Base-by-base conservation (phyloP, 2,888 invertebrate species). In the Tenthredo amoena region DNA sequence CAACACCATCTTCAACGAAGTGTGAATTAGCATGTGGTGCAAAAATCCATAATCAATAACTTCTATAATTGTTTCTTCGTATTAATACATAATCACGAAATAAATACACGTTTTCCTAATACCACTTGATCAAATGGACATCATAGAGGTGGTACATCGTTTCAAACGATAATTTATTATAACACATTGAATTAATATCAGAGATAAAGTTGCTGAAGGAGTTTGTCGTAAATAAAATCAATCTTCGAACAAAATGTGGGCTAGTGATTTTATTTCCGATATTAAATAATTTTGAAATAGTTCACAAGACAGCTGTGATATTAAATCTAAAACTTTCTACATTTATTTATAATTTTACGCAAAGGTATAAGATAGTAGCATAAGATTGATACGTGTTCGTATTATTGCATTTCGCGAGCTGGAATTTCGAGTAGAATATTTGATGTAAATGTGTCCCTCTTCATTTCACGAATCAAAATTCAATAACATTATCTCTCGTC, bases 1-100 rank as follows among this genome's bases (percentile, higher is more conserved):
- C 77, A 77, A 26, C n/a, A 43, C 43, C 21, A 43, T 18, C 31
- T 7, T 26, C 10, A 40, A n/a, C 21, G 26, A 47, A 10, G 21
- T 74, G 74, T 74, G 31, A 34, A 77, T 77, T 18, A 77, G 31
- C 77, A 18, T 50, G 34, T 31, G n/a, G 77, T 77, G 77, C 55
- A 77, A 15, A 47, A 47, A 34, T 77, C 18, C 18, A 55, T 55
- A 77, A 26, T 77, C n/a, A 26, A 55, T 77, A 77, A n/a, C 55
- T 40, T 50, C 15, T 55, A 77, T 55, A 77, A 31, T 77, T 77
- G 55, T 77, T 55, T 77, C 34, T 77, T 74, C 10, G 34, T n/a
- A n/a, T 77, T 34, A 18, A 77, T 77, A 55, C 31, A 10, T n/a
- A n/a, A 50, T 18, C n/a, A 34, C 55, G 77, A 18, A 77, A 55